phyloP scores from a whole-genome alignment of 2,113 vertebrate genomes.

The Phaethornis superciliosus region DNA sequence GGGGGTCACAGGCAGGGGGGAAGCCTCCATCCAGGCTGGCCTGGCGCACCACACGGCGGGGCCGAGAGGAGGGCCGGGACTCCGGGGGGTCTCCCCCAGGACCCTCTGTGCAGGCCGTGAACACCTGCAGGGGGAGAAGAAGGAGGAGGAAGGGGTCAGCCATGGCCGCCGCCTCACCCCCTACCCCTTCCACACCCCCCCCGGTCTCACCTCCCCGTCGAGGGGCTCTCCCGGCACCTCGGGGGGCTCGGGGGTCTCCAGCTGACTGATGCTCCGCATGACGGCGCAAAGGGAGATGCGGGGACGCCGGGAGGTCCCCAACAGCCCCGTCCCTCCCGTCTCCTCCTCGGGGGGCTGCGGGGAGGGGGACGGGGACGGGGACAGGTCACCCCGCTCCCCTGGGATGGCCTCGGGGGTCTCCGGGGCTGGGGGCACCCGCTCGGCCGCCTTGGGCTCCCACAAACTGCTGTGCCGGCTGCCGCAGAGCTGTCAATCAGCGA shows the following conservation, averaged over 20 bases:
- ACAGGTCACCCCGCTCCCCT: rapidly evolving
- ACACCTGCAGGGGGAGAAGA: not conserved
- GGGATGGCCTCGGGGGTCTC: rapidly evolving
- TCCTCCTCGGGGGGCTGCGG: not conserved
- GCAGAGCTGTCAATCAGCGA: not conserved
- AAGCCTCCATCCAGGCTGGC: slow-evolving; percentile 52
- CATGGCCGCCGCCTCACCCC: not conserved
- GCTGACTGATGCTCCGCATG: slow-evolving; percentile 92
- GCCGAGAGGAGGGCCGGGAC: not conserved
- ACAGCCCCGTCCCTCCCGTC: not conserved
- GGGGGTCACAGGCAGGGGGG: not conserved
- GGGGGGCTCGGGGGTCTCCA: slow-evolving; percentile 71
- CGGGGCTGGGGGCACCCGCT: not conserved
- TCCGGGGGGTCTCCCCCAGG: not conserved
- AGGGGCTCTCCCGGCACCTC: not conserved
- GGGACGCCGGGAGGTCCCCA: slow-evolving; percentile 61
- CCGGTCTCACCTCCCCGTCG: not conserved
- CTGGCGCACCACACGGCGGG: slow-evolving; percentile 65
- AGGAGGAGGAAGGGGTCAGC: too few species aligned
- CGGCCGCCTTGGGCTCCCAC: slow-evolving; percentile 68
- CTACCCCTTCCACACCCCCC: not conserved
- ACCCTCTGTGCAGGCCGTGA: not conserved
- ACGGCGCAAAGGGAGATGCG: slow-evolving; percentile 92
- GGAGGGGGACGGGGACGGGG: not conserved
- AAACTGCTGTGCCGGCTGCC: slow-evolving; percentile 75